A percentile compares a stretch with the other conserved stretches of the same genome.
phyloP scores from a whole-genome alignment of 37 sponge, comb jelly and placozoan genomes.

The Ephydatia muelleri region DNA sequence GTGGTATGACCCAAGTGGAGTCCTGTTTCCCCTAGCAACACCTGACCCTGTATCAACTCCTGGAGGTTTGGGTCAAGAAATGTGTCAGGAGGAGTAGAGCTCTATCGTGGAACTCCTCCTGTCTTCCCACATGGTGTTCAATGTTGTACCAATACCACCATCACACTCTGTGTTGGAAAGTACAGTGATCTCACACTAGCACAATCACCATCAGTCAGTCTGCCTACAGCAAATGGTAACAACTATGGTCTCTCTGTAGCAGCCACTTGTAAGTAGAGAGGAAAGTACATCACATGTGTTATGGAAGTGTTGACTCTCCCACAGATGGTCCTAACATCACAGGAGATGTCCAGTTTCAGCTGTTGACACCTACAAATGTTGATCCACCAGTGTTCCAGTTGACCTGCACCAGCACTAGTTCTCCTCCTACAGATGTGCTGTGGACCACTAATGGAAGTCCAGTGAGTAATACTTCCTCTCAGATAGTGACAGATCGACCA shows the following conservation, averaged over 20 bases:
- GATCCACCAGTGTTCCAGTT: conserved; percentile 11
- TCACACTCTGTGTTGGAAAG: not conserved
- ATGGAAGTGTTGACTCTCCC: conserved; percentile 1
- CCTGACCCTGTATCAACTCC: not conserved
- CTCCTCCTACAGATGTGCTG: conserved; percentile 13
- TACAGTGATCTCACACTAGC: not conserved
- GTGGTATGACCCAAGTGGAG: not conserved
- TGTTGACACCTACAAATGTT: not conserved
- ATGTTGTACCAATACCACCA: not conserved
- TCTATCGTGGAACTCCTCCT: not conserved
- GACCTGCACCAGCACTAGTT: not conserved
- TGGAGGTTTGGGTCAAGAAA: not conserved
- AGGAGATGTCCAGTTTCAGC: conserved; percentile 6
- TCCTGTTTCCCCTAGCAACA: not conserved
- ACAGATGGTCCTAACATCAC: conserved; percentile 1
- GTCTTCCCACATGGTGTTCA: conserved; percentile 1
- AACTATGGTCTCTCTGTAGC: not conserved
- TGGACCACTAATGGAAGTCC: conserved; percentile 24
- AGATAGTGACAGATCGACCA: not conserved
- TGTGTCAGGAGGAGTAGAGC: not conserved
- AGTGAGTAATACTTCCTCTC: not conserved
- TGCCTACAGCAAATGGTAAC: not conserved
- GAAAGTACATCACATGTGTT: conserved; percentile 1
- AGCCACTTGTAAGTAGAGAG: conserved; percentile 1
- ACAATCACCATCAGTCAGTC: not conserved